Evolutionary conservation across 1,140 invertebrate species (phyloP).

Genomic region (roundworm (Caenorhabditis elegans)): DNA sequence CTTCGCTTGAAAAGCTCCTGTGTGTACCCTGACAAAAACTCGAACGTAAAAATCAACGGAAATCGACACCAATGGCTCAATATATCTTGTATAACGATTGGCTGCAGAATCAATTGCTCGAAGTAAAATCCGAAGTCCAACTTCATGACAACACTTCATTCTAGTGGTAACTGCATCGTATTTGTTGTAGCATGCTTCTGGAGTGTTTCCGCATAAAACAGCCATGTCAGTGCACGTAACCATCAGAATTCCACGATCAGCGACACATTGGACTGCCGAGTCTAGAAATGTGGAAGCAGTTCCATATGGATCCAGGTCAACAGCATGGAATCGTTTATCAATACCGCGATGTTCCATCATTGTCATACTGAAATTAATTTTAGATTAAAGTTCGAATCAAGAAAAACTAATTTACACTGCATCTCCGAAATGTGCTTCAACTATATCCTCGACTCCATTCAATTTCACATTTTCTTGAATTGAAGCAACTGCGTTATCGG

Average conservation of each 20-base stretch:
- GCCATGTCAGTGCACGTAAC: conserved; percentile 98
- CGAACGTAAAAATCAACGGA: conserved; percentile 96
- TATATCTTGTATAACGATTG: conserved; percentile 87
- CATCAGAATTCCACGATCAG: conserved; percentile 73
- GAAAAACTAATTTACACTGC: conserved; percentile 76
- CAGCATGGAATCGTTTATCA: conserved; percentile 79
- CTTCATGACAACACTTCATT: conserved; percentile 89
- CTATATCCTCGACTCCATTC: conserved; percentile 78
- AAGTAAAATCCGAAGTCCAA: conserved; percentile 87
- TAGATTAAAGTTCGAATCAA: background rate
- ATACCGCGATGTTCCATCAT: conserved; percentile 78
- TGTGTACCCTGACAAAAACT: conserved; percentile 83
- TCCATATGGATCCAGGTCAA: conserved; percentile 97
- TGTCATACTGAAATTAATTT: conserved; percentile 65
- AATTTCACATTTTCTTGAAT: conserved; percentile 80
- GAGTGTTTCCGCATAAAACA: conserved; percentile 88
- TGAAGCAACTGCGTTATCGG: conserved; percentile 79
- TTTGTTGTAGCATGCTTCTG: conserved; percentile 89
- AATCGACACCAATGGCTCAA: conserved; percentile 83
- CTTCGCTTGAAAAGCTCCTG: conserved; percentile 81
- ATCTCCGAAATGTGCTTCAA: conserved; percentile 78
- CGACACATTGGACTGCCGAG: conserved; percentile 76
- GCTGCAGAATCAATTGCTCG: conserved; percentile 87
- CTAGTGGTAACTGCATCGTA: conserved; percentile 88
- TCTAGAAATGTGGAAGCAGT: conserved; percentile 84